A percentile compares a stretch with the other conserved stretches of the same genome.
Evolutionary conservation across 2,797 vertebrate genomes (phyloP).

Genomic region (Melanotaenia boesemani): DNA sequence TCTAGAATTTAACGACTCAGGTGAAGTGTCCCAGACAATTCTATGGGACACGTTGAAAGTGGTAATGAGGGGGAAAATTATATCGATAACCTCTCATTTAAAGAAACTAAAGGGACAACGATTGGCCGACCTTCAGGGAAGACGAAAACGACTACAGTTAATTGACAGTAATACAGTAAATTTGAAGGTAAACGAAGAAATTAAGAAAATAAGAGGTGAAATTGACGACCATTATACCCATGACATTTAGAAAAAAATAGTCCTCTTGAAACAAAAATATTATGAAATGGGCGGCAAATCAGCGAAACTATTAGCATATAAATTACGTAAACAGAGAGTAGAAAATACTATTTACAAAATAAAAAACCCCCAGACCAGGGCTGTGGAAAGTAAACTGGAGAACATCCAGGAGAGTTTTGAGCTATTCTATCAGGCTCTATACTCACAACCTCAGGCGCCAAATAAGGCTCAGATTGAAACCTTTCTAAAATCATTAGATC

Average conservation of each 20-base stretch:
- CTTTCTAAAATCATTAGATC: neutral
- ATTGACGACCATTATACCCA: no score
- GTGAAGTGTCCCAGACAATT: neutral
- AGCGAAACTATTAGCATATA: neutral
- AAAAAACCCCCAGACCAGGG: neutral
- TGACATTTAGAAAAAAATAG: no score
- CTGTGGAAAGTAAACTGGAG: neutral
- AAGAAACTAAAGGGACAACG: no score
- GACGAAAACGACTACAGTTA: no score
- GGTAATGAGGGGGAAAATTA: conserved; percentile 15
- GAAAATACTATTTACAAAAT: neutral
- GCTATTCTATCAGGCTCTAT: neutral
- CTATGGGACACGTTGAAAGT: conserved; percentile 9
- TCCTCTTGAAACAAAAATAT: no score
- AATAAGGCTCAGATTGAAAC: neutral
- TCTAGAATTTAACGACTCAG: neutral
- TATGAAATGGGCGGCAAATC: neutral
- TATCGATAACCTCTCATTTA: neutral
- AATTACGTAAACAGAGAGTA: neutral
- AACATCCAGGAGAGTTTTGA: neutral
- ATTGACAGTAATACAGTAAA: no score
- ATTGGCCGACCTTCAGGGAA: no score
- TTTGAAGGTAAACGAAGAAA: no score
- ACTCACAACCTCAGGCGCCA: neutral
- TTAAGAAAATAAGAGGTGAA: no score